Conservation (phyloP, 2,797 vertebrate species). For the Clarias laeviceps region DNA sequence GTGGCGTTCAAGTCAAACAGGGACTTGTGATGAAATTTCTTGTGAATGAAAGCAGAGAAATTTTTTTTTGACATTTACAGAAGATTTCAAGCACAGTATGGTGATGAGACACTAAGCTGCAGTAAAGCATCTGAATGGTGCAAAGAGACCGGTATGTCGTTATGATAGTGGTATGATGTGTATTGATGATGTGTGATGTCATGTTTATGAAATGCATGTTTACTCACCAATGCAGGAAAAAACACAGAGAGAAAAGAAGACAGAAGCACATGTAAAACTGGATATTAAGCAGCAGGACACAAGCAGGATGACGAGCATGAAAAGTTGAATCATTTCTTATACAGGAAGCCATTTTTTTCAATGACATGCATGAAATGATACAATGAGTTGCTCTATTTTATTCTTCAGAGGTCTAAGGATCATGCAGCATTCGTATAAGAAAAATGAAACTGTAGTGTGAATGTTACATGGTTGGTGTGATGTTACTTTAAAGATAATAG, state of each 20-base stretch:
- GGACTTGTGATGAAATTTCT: too few relatives aligned
- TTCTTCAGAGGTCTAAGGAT: background rate
- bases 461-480: background rate
- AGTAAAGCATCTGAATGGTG: too few relatives aligned
- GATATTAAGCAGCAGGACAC: slow-evolving; percentile 67
- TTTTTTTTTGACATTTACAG: too few relatives aligned
- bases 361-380: slow-evolving; percentile 40
- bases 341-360: background rate
- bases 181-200: slow-evolving; percentile 9
- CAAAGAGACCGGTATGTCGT: background rate
- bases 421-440: background rate
- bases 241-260: slow-evolving; percentile 76
- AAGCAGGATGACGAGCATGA: slow-evolving; percentile 62
- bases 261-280: slow-evolving; percentile 80
- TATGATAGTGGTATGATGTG: slow-evolving; percentile 9
- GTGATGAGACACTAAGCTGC: too few relatives aligned
- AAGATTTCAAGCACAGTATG: too few relatives aligned
- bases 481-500: too few relatives aligned
- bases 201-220: slow-evolving; percentile 52
- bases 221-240: slow-evolving; percentile 81
- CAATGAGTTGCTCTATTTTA: slow-evolving; percentile 4
- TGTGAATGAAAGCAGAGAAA: too few relatives aligned
- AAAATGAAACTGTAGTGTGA: background rate
- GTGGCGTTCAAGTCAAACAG: too few relatives aligned
- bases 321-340: slow-evolving; percentile 35